phyloP scores from a whole-genome alignment of 2,888 invertebrate species.

The Idaea biselata region DNA sequence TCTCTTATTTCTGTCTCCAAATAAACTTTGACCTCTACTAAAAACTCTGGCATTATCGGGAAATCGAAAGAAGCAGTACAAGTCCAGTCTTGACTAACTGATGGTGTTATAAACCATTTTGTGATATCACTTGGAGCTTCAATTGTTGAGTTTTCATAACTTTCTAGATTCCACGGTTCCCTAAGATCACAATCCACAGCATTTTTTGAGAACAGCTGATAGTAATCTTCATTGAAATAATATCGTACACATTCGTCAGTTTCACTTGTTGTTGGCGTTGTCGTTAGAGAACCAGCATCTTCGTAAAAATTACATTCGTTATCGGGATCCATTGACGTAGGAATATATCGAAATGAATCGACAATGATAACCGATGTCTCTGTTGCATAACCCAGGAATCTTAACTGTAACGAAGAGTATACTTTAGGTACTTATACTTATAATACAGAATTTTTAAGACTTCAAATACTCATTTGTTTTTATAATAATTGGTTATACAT shows the following conservation, averaged over 20 bases:
- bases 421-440: no score
- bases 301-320: no score
- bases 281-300: no score
- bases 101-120: neutral
- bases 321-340: no score
- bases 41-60: neutral
- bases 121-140: neutral
- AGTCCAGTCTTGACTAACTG: neutral
- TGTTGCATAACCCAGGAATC: no score
- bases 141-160: neutral
- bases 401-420: no score
- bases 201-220: neutral
- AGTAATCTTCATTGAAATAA: neutral
- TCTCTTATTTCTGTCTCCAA: neutral
- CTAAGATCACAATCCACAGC: neutral
- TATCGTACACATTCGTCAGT: neutral
- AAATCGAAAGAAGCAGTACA: neutral
- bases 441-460: no score
- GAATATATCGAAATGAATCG: no score
- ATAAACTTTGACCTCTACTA: neutral
- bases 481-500: no score
- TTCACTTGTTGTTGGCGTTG: neutral
- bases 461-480: no score
- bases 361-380: no score
- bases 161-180: neutral